These are phyloP conservation scores for Zoanthus sociatus DNA, from an alignment of 92 coral and sea anemone species.

Conservation along the genomic window DNA sequence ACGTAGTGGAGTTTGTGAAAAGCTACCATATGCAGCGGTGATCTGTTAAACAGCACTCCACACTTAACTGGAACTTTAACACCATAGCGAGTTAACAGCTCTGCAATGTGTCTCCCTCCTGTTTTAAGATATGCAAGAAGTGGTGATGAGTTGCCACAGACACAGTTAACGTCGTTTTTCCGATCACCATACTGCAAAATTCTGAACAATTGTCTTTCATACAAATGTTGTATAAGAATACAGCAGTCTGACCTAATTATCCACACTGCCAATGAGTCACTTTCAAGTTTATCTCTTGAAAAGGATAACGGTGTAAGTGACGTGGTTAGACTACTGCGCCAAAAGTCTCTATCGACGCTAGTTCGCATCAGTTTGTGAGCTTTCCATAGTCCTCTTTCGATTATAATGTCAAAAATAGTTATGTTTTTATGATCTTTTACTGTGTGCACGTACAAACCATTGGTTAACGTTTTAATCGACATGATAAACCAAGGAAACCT, in stretches of 20 bases:
- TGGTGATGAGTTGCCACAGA: neutral
- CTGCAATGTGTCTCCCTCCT: conserved; percentile 56
- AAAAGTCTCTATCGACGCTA: neutral
- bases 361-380: conserved; percentile 8
- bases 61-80: conserved; percentile 22
- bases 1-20: conserved; percentile 37
- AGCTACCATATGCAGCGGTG: conserved; percentile 54
- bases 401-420: conserved; percentile 4
- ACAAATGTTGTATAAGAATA: neutral
- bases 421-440: neutral
- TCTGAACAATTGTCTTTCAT: neutral
- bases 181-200: neutral
- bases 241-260: neutral
- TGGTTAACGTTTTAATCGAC: neutral
- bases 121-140: neutral
- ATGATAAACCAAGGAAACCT: neutral
- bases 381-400: neutral
- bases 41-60: conserved; percentile 10
- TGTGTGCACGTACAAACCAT: neutral
- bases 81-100: conserved; percentile 39
- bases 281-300: neutral
- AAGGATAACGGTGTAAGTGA: neutral
- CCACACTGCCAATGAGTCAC: neutral
- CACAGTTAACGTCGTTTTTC: neutral
- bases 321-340: neutral